These are phyloP conservation scores for Bhutanitis thaidina DNA, from an alignment of 2,888 invertebrate species.

Conservation along the genomic window DNA sequence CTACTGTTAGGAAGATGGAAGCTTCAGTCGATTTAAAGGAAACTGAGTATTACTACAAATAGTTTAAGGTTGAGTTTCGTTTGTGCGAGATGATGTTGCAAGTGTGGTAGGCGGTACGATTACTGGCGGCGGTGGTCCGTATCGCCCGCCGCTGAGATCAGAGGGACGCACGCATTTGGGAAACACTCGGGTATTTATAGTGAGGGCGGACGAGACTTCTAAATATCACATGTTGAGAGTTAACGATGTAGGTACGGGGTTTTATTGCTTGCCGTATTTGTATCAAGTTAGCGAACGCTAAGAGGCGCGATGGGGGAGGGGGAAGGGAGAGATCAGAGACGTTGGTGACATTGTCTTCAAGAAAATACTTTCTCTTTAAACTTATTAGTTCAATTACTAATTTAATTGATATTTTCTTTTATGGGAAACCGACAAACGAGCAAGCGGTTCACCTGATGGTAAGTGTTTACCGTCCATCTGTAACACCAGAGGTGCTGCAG, in stretches of 20 bases:
- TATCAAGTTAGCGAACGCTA: conserved; percentile 11
- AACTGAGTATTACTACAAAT: conserved; percentile 12
- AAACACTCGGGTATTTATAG: conserved; percentile 51
- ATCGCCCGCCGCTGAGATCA: conserved; percentile 76
- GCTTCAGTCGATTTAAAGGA: neutral
- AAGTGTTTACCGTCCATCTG: too few relatives aligned
- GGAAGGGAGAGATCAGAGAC: too few relatives aligned
- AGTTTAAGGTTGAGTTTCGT: neutral
- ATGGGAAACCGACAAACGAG: too few relatives aligned
- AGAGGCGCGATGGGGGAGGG: too few relatives aligned
- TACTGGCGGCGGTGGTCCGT: conserved; percentile 60
- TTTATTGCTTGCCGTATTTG: conserved; percentile 8
- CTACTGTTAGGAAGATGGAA: neutral
- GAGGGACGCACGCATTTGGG: conserved; percentile 43
- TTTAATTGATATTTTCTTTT: too few relatives aligned
- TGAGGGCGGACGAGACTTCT: conserved; percentile 29
- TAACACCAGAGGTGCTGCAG: too few relatives aligned
- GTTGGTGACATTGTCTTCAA: too few relatives aligned
- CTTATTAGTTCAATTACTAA: too few relatives aligned
- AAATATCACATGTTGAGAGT: conserved; percentile 15
- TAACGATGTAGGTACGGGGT: conserved; percentile 10
- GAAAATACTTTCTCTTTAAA: too few relatives aligned
- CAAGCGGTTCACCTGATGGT: too few relatives aligned
- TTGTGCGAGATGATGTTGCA: conserved; percentile 13
- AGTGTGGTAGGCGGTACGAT: conserved; percentile 39